These are phyloP conservation scores for Silurus asotus DNA, from an alignment of 2,113 vertebrate species.

Conservation along the genomic window DNA sequence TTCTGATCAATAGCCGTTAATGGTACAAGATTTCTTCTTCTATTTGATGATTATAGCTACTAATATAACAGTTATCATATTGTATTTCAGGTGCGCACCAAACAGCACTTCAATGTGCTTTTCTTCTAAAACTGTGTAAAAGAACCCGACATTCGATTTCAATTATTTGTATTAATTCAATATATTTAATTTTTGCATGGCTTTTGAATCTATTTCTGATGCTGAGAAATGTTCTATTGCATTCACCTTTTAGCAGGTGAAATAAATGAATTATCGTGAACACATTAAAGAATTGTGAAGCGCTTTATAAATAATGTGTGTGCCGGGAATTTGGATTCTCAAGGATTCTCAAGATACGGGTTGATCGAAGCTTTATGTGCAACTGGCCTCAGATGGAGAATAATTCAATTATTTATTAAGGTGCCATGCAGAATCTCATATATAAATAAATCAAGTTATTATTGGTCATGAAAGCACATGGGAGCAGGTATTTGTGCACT, in stretches of 20 bases:
- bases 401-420: conserved; percentile 30
- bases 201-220: not conserved
- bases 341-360: not conserved
- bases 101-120: not conserved
- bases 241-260: not conserved
- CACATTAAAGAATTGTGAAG: not conserved
- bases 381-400: not conserved
- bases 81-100: not conserved
- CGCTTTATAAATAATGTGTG: conserved; percentile 6
- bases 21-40: not conserved
- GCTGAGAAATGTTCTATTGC: not conserved
- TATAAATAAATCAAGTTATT: not conserved
- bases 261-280: not conserved
- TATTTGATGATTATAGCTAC: not conserved
- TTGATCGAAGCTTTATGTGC: conserved; percentile 18
- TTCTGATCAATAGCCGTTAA: not conserved
- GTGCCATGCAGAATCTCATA: not conserved
- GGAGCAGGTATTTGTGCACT: not conserved
- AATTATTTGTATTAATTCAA: not conserved
- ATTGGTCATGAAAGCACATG: not conserved
- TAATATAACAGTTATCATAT: not conserved
- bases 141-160: not conserved
- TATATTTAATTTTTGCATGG: not conserved
- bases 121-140: not conserved
- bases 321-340: not conserved